Evolutionary conservation across 2,888 invertebrate genomes (phyloP).

Genomic region (Callosobruchus maculatus): DNA sequence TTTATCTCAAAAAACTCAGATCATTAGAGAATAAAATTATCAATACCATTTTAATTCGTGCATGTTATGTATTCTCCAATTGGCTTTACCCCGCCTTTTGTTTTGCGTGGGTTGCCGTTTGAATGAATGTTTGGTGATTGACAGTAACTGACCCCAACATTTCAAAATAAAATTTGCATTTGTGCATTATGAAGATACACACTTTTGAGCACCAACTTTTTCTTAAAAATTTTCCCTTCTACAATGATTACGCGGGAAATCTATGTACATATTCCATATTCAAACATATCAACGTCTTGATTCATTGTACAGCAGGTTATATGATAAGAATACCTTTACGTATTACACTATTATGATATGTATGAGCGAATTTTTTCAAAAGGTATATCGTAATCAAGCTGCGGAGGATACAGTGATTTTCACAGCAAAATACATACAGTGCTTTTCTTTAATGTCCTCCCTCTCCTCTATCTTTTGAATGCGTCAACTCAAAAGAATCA

Average conservation of each 20-base stretch:
- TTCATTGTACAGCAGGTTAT: slow-evolving; percentile 37
- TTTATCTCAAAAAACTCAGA: too few species aligned
- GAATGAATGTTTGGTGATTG: neutral
- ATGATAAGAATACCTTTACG: slow-evolving; percentile 27
- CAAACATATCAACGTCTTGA: neutral
- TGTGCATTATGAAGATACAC: slow-evolving; percentile 32
- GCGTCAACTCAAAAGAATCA: too few species aligned
- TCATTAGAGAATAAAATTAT: too few species aligned
- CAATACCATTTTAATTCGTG: too few species aligned
- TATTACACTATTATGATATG: slow-evolving; percentile 46
- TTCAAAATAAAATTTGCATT: slow-evolving; percentile 25
- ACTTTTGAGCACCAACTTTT: slow-evolving; percentile 44
- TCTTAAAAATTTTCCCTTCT: slow-evolving; percentile 17
- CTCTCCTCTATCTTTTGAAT: too few species aligned
- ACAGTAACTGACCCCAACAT: neutral
- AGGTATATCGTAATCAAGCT: neutral
- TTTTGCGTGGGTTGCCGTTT: too few species aligned
- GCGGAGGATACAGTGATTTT: neutral
- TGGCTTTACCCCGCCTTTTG: too few species aligned
- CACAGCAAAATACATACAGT: neutral
- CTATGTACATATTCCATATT: slow-evolving; percentile 23
- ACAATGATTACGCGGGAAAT: neutral
- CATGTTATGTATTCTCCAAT: too few species aligned
- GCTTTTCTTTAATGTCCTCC: too few species aligned
- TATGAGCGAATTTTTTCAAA: slow-evolving; percentile 45